Conservation (phyloP, 2,888 invertebrate genomes). For the Autographa gamma region DNA sequence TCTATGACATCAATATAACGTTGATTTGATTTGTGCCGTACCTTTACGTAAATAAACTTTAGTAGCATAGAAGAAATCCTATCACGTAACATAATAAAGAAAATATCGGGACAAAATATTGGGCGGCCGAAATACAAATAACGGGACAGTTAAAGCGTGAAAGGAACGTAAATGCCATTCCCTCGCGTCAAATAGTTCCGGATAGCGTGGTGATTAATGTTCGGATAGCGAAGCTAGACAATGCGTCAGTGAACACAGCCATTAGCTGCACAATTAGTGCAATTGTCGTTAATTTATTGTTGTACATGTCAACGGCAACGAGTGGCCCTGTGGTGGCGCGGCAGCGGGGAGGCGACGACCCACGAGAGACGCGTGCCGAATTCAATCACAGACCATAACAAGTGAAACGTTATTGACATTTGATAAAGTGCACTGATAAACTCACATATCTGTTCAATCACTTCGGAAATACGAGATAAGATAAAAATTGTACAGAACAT, state of each 20-base stretch:
- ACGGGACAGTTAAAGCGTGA: slow-evolving; percentile 49
- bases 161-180: slow-evolving; percentile 69
- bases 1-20: slow-evolving; percentile 70
- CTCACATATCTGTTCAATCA: slow-evolving; percentile 22
- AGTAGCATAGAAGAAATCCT: slow-evolving; percentile 65
- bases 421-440: slow-evolving; percentile 36
- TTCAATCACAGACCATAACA: slow-evolving; percentile 42
- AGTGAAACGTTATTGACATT: slow-evolving; percentile 38
- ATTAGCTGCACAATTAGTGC: slow-evolving; percentile 87
- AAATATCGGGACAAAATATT: slow-evolving; percentile 66
- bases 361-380: slow-evolving; percentile 29
- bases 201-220: slow-evolving; percentile 76
- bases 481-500: slow-evolving; percentile 29
- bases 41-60: slow-evolving; percentile 50
- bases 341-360: slow-evolving; percentile 15
- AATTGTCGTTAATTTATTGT: slow-evolving; percentile 87
- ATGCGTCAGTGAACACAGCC: slow-evolving; percentile 80
- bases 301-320: slow-evolving; percentile 70
- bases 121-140: slow-evolving; percentile 58
- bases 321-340: slow-evolving; percentile 31
- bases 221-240: slow-evolving; percentile 80
- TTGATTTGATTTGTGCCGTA: slow-evolving; percentile 71
- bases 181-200: slow-evolving; percentile 78
- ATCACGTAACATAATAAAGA: slow-evolving; percentile 77
- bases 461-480: slow-evolving; percentile 32